Conservation (phyloP, 2,113 vertebrate species). For the Lonchura striata region DNA sequence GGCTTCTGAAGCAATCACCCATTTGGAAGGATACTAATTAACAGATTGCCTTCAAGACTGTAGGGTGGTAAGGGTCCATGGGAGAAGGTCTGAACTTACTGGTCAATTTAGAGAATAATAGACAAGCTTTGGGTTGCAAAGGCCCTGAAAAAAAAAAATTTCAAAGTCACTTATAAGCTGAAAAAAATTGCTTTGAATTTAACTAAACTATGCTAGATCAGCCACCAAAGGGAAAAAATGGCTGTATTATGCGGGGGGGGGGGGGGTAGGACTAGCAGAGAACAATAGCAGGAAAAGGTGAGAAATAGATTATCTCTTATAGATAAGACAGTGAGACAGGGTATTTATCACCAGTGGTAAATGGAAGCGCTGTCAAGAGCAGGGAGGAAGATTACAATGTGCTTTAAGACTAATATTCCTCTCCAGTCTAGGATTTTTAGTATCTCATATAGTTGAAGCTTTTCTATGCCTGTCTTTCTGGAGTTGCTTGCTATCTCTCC, state of each 20-base stretch:
- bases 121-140: background rate
- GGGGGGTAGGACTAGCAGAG: background rate
- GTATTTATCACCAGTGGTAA: conserved; percentile 2
- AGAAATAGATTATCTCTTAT: background rate
- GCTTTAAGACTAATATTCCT: background rate
- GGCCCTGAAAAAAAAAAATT: background rate
- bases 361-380: background rate
- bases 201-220: background rate
- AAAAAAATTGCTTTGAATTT: background rate
- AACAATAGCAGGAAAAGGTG: background rate
- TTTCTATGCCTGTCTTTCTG: background rate
- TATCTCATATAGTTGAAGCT: background rate
- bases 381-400: background rate
- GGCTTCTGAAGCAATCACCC: background rate
- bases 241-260: background rate
- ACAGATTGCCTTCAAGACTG: background rate
- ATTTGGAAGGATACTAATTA: background rate
- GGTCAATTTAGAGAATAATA: background rate
- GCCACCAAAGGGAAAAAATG: background rate
- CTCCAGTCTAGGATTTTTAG: background rate
- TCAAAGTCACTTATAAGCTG: background rate
- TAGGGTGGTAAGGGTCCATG: background rate
- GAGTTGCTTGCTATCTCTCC: background rate
- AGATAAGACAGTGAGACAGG: background rate
- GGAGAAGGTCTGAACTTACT: background rate